These are phyloP conservation scores for Platyrinchus mystaceus DNA, from an alignment of 2,797 vertebrate genomes.

Conservation along the genomic window DNA sequence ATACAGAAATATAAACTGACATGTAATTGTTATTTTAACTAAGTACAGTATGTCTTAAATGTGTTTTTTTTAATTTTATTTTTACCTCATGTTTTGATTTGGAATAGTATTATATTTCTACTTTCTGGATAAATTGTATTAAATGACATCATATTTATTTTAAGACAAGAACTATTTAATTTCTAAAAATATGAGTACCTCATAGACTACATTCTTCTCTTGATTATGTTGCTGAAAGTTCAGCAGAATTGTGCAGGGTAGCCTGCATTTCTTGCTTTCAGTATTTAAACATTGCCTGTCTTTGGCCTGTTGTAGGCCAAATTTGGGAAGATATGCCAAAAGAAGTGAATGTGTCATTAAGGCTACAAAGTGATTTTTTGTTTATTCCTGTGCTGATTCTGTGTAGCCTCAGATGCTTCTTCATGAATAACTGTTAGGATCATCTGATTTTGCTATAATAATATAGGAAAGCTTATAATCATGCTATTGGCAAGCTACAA, in stretches of 20 bases:
- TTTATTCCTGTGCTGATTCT: not conserved
- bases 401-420: not conserved
- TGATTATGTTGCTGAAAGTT: not conserved
- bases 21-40: constrained; percentile 22
- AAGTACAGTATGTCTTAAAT: not conserved
- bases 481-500: not conserved
- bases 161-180: not conserved
- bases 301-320: not conserved
- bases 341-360: not conserved
- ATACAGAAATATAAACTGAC: not conserved
- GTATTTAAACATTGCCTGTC: not conserved
- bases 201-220: not conserved
- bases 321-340: not conserved
- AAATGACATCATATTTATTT: not conserved
- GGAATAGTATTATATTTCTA: not conserved
- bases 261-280: not conserved
- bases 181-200: not conserved
- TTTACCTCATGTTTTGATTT: constrained; percentile 19
- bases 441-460: not conserved
- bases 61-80: not conserved
- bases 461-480: not conserved
- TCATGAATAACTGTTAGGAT: not conserved
- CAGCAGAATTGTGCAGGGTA: not conserved
- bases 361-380: not conserved
- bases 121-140: not conserved